These are phyloP conservation scores for Bombus soroeensis DNA, from an alignment of 1,140 invertebrate genomes.

Conservation along the genomic window DNA sequence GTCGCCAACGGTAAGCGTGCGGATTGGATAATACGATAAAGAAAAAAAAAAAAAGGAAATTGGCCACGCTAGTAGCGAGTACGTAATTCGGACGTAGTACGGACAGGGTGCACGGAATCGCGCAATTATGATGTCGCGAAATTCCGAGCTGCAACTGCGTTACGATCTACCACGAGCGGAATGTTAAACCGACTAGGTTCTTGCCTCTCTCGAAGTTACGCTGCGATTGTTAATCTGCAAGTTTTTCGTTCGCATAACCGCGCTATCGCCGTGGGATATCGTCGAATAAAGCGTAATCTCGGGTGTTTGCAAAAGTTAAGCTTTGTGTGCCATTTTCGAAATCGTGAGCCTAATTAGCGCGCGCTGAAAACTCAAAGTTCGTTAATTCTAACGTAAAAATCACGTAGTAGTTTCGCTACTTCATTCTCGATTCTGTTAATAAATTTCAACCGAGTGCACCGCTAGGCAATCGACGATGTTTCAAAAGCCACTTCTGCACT, in stretches of 20 bases:
- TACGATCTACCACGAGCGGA: too few relatives aligned
- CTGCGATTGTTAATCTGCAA: neutral
- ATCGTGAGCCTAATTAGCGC: neutral
- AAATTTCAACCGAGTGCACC: neutral
- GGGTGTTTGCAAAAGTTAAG: neutral
- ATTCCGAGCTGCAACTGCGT: neutral
- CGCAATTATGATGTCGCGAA: conserved; percentile 1
- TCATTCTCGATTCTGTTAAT: neutral
- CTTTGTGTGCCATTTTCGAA: neutral
- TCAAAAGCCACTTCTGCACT: neutral
- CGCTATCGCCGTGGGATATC: neutral
- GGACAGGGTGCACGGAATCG: neutral
- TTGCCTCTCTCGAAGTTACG: neutral
- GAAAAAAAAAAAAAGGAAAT: neutral
- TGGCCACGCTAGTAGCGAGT: neutral
- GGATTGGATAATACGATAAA: neutral
- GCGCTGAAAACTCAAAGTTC: neutral
- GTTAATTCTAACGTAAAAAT: neutral
- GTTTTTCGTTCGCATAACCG: neutral
- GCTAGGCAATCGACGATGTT: neutral
- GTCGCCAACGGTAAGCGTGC: neutral
- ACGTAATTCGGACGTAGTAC: conserved; percentile 12
- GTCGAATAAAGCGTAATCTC: neutral
- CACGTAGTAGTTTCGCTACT: neutral
- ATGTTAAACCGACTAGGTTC: neutral